Conservation (phyloP, 1,140 invertebrate species). For the Zaprionus nigranus region DNA sequence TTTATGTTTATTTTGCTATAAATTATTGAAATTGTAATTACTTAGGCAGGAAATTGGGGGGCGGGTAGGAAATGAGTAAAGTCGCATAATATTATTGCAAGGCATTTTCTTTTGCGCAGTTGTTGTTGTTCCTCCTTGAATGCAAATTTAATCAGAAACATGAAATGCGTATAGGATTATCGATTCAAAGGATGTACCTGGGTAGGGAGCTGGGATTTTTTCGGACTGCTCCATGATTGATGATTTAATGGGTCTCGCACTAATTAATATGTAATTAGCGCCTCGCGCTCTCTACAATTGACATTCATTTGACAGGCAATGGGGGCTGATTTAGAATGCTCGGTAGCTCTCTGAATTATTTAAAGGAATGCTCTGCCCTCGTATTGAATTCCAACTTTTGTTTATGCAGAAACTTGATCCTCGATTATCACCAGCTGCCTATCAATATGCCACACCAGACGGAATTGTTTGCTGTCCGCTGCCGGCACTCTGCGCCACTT, state of each 20-base stretch:
- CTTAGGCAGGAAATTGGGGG: slow-evolving; percentile 64
- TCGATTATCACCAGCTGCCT: slow-evolving; percentile 40
- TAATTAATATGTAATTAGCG: slow-evolving; percentile 73
- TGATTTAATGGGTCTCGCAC: slow-evolving; percentile 42
- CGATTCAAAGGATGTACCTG: background rate
- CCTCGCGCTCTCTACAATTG: slow-evolving; percentile 24
- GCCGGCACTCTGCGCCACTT: slow-evolving; percentile 36
- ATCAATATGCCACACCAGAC: slow-evolving; percentile 45
- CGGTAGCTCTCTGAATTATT: slow-evolving; percentile 14
- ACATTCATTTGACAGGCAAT: slow-evolving; percentile 67
- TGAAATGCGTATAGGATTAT: slow-evolving; percentile 4
- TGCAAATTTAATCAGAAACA: slow-evolving; percentile 74
- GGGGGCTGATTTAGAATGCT: slow-evolving; percentile 7
- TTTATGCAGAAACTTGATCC: slow-evolving; percentile 38
- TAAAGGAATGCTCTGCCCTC: slow-evolving; percentile 26
- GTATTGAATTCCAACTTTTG: slow-evolving; percentile 38
- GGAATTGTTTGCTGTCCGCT: slow-evolving; percentile 26
- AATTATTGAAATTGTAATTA: slow-evolving; percentile 80
- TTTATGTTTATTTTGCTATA: slow-evolving; percentile 70
- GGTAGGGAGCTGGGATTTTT: slow-evolving; percentile 22
- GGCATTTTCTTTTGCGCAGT: slow-evolving; percentile 21
- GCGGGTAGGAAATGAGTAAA: slow-evolving; percentile 43
- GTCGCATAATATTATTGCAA: slow-evolving; percentile 39
- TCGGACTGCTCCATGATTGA: slow-evolving; percentile 62
- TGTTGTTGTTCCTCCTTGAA: slow-evolving; percentile 28